Evolutionary conservation across 2,797 vertebrate species (phyloP), one percentile per base, ranked within the genome.

Genomic region (Syncerus caffer): DNA sequence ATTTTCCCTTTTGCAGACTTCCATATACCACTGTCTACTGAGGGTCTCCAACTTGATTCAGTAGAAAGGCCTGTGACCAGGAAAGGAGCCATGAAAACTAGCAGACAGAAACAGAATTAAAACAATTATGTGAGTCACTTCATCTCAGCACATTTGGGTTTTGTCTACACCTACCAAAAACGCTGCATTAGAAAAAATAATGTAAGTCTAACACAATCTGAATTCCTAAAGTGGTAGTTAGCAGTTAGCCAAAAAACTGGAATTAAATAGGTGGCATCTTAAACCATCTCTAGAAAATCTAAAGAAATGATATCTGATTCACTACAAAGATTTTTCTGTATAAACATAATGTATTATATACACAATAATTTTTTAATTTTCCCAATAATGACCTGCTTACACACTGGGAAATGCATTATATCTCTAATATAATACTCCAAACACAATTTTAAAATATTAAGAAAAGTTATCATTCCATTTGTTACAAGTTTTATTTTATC

Each of bases 401-500:
- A 82, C 31, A 96, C 0, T 45, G 74, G 57, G 78, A 98, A 96
- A 97, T 62, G 8, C 55, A 93, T 58, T 74, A 62, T 55, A 85
- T 78, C 47, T 85, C 89, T 86, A 93, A 74, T 50, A 85, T 21
- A 95, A 93, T 29, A 93, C 55, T 57, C 34, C 67, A 91, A 60
- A 57, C 16, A 57, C 79, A 95, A 27, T 87, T 93, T 78, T 29
- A 95, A 88, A 85, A 85, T 50, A 93, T 60, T 89, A 71, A 67
- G 29, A 57, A 51, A 93, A 94, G 25, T 74, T 92, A 96, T 50
- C 62, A 89, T 79, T 57, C 34, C 58, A 96, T 58, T 84, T 88
- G 95, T 79, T 84, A 96, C 74, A 90, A 97, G 95, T 92, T 93
- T 94, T 90, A 83, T 45, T 97, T 95, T 58, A 88, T 57, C 27